These are phyloP conservation scores for Fratercula arctica DNA, from an alignment of 2,797 vertebrate species.

Conservation along the genomic window DNA sequence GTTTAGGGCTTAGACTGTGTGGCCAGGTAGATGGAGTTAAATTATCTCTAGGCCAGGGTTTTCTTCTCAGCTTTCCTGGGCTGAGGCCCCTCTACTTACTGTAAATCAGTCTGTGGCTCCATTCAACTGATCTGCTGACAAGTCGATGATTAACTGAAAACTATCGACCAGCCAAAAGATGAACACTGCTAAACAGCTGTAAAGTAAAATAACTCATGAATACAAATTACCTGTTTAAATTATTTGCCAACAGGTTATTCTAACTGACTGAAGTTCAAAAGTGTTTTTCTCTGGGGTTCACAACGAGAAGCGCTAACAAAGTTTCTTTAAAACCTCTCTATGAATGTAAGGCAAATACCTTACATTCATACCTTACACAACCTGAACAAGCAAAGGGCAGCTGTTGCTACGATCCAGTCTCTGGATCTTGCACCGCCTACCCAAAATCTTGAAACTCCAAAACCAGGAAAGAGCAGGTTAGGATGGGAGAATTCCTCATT, in stretches of 20 bases:
- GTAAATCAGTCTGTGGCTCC: conserved; percentile 17
- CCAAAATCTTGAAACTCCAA: not conserved
- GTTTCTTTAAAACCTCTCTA: not conserved
- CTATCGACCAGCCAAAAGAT: not conserved
- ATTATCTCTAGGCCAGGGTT: not conserved
- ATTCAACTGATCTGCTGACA: not conserved
- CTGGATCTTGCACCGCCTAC: not conserved
- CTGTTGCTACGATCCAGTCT: not conserved
- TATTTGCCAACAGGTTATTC: not conserved
- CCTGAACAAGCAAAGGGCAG: not conserved
- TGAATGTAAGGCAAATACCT: not conserved
- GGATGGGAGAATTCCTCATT: not conserved
- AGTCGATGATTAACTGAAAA: conserved; percentile 52
- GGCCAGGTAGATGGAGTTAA: not conserved
- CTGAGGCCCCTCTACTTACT: not conserved
- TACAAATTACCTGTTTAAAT: conserved; percentile 15
- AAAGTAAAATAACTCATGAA: not conserved
- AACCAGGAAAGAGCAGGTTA: not conserved
- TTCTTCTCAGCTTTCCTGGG: not conserved
- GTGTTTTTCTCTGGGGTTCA: not conserved
- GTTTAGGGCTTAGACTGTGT: not conserved
- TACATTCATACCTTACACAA: too few relatives aligned
- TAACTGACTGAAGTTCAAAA: conserved; percentile 12
- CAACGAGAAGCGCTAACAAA: not conserved
- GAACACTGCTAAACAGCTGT: not conserved